These are phyloP conservation scores for Uropsilus gracilis DNA, from an alignment of 2,113 vertebrate genomes.

Conservation along the genomic window DNA sequence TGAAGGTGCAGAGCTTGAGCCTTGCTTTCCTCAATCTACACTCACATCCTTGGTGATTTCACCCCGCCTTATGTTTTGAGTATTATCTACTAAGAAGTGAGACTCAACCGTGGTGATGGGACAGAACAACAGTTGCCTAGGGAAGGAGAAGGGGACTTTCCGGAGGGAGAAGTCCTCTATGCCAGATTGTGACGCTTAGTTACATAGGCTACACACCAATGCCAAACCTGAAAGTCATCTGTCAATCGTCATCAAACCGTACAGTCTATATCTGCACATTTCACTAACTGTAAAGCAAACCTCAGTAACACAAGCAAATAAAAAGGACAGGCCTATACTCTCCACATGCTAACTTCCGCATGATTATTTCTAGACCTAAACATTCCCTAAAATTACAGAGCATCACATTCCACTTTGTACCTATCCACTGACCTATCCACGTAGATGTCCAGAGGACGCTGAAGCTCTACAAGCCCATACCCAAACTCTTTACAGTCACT, in stretches of 20 bases:
- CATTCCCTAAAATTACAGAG: not conserved
- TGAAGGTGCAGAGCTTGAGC: not conserved
- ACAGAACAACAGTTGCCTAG: not conserved
- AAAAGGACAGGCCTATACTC: not conserved
- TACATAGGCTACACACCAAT: no score
- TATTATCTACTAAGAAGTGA: not conserved
- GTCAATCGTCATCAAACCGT: not conserved
- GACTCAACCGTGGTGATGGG: not conserved
- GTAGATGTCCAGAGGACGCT: not conserved
- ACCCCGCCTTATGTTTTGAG: not conserved
- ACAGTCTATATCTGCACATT: not conserved
- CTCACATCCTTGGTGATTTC: not conserved
- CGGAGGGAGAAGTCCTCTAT: not conserved
- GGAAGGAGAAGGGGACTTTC: not conserved
- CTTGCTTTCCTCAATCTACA: not conserved
- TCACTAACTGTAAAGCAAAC: not conserved
- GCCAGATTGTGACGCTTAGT: not conserved
- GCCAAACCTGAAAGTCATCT: no score
- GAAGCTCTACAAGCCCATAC: not conserved
- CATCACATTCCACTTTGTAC: not conserved
- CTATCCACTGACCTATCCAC: not conserved
- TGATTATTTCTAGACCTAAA: constrained; percentile 1
- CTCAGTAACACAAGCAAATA: not conserved
- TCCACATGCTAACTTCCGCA: not conserved
- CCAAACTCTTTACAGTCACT: not conserved